Percentiles rank a stretch among this genome's conserved stretches.
phyloP scores from a whole-genome alignment of 2,797 vertebrate genomes.

The Linurgus olivaceus region DNA sequence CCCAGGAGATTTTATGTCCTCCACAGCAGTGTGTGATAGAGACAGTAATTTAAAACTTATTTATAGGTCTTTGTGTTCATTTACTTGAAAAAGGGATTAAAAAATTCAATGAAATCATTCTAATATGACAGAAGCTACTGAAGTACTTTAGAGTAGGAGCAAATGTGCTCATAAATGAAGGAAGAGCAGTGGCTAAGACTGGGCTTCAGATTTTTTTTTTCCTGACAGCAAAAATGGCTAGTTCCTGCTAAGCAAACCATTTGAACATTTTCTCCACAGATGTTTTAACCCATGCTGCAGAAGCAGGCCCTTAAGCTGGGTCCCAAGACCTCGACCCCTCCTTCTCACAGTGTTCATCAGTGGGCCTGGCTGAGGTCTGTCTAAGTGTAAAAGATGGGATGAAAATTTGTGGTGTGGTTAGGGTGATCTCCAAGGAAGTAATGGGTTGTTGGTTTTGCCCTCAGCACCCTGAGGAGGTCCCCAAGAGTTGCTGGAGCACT shows the following conservation, averaged over 20 bases:
- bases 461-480: neutral
- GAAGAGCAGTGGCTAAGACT: neutral
- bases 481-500: neutral
- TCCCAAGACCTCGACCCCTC: neutral
- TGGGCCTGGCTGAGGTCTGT: neutral
- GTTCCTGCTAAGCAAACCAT: neutral
- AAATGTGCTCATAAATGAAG: neutral
- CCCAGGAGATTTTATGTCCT: constrained; percentile 60
- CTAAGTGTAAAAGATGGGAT: neutral
- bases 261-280: neutral
- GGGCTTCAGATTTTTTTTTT: neutral
- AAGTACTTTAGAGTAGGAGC: neutral
- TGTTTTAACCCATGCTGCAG: neutral
- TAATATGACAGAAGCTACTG: neutral
- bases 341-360: neutral
- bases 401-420: neutral
- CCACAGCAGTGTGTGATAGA: constrained; percentile 42
- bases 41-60: constrained; percentile 65
- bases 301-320: neutral
- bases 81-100: constrained; percentile 50
- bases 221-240: neutral
- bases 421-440: neutral
- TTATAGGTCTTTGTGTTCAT: constrained; percentile 58
- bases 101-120: constrained; percentile 13
- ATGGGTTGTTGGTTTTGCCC: neutral